phyloP scores from a whole-genome alignment of 2,113 vertebrate species.

The Embiotoca jacksoni region DNA sequence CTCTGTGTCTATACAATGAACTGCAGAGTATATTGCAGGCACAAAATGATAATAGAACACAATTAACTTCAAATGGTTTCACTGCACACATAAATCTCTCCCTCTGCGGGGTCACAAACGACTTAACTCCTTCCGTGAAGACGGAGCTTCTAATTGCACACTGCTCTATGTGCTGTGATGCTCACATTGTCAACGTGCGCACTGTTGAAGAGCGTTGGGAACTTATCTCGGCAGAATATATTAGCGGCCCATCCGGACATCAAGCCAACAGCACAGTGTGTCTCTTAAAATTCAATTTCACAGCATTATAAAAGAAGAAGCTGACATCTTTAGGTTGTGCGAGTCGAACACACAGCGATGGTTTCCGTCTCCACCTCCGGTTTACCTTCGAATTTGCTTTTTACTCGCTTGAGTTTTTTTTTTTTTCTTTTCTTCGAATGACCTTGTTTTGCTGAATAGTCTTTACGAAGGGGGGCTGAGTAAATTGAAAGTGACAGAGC shows the following conservation, averaged over 20 bases:
- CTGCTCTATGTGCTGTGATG: conserved; percentile 54
- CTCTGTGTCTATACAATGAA: conserved; percentile 50
- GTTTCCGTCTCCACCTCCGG: neutral
- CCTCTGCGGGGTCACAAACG: conserved; percentile 55
- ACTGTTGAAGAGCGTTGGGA: conserved; percentile 18
- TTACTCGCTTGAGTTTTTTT: neutral
- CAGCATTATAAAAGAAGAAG: conserved; percentile 24
- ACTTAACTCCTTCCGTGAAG: conserved; percentile 55
- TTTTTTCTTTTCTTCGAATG: conserved; percentile 21
- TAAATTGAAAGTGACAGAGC: conserved; percentile 61
- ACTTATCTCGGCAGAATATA: conserved; percentile 50
- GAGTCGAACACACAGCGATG: conserved; percentile 1
- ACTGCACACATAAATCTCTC: conserved; percentile 69
- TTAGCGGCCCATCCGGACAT: conserved; percentile 38
- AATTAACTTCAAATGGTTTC: conserved; percentile 74
- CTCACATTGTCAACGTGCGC: conserved; percentile 50
- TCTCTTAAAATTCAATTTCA: conserved; percentile 52
- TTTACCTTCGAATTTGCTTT: neutral
- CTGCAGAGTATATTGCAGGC: conserved; percentile 68
- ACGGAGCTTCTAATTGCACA: conserved; percentile 68
- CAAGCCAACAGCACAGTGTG: conserved; percentile 15
- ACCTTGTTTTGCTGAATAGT: conserved; percentile 44
- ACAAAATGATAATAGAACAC: conserved; percentile 75
- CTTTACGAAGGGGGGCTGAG: neutral
- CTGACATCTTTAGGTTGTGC: conserved; percentile 39